Evolutionary conservation across 2,888 invertebrate genomes (phyloP), one percentile per base, ranked within the genome.

Genomic region (Zonitis immaculata): DNA sequence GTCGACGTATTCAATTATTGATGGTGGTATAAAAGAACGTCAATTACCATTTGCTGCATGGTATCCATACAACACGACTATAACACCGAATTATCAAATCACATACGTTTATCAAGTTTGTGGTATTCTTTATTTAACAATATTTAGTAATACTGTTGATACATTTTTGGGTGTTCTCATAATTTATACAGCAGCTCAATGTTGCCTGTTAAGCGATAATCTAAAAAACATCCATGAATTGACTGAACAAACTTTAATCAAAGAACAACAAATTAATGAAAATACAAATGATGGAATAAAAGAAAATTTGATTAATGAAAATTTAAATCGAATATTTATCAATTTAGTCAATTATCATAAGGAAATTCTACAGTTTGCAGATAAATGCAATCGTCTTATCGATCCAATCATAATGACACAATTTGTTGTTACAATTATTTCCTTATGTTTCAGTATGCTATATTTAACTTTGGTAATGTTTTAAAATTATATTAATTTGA

Each of bases 121-220:
- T n/a, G 32, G 53, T 6, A 30, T 56, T 30, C 32, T 50, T 0
- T 54, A 44, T 42, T 30, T 57, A 7, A 43, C 62, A 1, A 28
- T 35, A 14, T 45, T 49, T n/a, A 59, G 58, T 42, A 48, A 55
- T 7, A 59, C 53, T 16, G 43, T 46, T 1, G 60, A 64, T 32
- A 49, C 53, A 25, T 39, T 61, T 11, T 42, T 58, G 12, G 51
- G 55, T 6, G 60, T 49, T 4, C 56, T 60, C 32, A 47, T 54
- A 8, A 59, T 55, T 8, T 60, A 60, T 22, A 45, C 58, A 44
- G 56, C 60, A 3, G 42, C 58, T 25, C 61, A 64, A 20, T 62
- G 61, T 27, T 59, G 56, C 42, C 20, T 64, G 5, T 44, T 64
- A 9, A 56, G 58, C 30, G 42, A 56, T 6, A 52, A 56, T 25